phyloP scores from a whole-genome alignment of 2,113 vertebrate genomes.

The Nycticebus coucang region DNA sequence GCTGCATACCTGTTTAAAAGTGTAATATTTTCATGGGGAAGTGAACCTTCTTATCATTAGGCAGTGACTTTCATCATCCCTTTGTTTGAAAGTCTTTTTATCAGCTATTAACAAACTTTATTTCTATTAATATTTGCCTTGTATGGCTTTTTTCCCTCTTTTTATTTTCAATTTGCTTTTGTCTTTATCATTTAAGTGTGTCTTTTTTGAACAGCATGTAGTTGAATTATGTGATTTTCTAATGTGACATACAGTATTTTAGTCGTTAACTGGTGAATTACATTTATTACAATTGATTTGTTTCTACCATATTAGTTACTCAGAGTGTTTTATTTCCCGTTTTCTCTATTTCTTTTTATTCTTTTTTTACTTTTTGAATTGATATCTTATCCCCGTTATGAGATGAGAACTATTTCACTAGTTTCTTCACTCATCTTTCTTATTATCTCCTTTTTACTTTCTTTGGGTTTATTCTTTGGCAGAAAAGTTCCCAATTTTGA shows the following conservation, averaged over 20 bases:
- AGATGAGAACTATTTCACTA: background rate
- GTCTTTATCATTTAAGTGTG: background rate
- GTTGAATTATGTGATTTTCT: background rate
- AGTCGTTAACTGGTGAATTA: background rate
- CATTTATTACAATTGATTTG: background rate
- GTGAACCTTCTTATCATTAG: background rate
- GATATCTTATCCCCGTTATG: background rate
- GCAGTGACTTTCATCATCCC: background rate
- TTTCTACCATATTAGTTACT: background rate
- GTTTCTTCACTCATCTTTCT: background rate
- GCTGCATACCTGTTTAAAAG: background rate
- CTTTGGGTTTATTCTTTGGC: background rate
- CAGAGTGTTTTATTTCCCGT: background rate
- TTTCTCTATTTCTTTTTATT: background rate
- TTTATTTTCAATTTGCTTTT: background rate
- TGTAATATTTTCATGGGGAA: background rate
- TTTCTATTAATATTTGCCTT: background rate
- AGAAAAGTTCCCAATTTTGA: background rate
- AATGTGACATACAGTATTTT: background rate
- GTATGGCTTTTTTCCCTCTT: background rate
- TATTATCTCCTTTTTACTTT: background rate
- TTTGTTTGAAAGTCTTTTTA: background rate
- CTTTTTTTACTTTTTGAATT: background rate
- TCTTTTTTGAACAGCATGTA: background rate
- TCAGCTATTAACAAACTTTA: background rate